A percentile compares a stretch with the other conserved stretches of the same genome.
These are phyloP conservation scores for Melanerpes aurifrons DNA, from an alignment of 2,113 vertebrate species.

Conservation along the genomic window DNA sequence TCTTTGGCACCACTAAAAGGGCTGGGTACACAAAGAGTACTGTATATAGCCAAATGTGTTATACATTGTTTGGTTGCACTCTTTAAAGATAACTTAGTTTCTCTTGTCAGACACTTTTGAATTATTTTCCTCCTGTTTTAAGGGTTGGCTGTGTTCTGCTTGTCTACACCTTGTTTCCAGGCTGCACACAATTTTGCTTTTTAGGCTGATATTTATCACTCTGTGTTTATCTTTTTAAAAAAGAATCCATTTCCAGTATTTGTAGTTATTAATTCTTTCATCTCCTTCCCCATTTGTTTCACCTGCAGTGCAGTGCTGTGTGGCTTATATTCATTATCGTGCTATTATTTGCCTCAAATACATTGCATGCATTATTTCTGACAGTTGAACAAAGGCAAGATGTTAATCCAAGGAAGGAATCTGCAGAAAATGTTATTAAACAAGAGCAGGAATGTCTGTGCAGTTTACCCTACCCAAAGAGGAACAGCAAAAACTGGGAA, in stretches of 20 bases:
- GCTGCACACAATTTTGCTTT: neutral
- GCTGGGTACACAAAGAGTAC: neutral
- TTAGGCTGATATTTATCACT: conserved; percentile 26
- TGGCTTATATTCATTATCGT: conserved; percentile 18
- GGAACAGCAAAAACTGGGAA: neutral
- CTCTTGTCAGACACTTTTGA: conserved; percentile 16
- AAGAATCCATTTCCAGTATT: neutral
- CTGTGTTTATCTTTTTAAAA: conserved; percentile 22
- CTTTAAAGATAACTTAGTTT: conserved; percentile 25
- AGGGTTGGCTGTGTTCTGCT: neutral
- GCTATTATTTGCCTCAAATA: conserved; percentile 22
- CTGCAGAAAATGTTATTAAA: conserved; percentile 29
- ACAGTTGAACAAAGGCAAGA: conserved; percentile 50
- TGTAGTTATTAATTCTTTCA: conserved; percentile 45
- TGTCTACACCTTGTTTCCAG: conserved; percentile 23
- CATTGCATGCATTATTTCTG: conserved; percentile 34
- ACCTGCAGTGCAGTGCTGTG: neutral
- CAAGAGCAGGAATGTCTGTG: neutral
- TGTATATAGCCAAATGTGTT: neutral
- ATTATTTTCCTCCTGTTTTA: conserved; percentile 31
- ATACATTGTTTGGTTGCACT: neutral
- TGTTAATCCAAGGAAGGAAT: conserved; percentile 42
- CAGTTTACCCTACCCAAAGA: neutral
- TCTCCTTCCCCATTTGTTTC: conserved; percentile 27
- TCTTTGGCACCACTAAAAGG: neutral